Evolutionary conservation across 1,140 invertebrate genomes (phyloP), one percentile per base, ranked within the genome.

Genomic region (Subanguina moxae): DNA sequence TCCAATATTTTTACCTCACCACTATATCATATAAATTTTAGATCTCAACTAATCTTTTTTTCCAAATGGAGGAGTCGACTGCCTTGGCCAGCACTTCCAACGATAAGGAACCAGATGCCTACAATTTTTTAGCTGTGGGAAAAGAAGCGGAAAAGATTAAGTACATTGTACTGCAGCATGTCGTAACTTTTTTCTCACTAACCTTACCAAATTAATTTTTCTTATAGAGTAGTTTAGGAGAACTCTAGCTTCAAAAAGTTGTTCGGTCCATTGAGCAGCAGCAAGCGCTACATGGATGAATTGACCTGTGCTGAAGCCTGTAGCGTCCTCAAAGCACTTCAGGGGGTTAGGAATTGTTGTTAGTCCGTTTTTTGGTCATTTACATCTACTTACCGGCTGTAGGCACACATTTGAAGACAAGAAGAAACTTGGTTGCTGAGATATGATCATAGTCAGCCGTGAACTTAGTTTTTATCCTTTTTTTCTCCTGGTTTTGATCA

Each of bases 61-160:
- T n/a, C n/a, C n/a, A n/a, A n/a, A n/a, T n/a, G n/a, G n/a, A n/a
- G n/a, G n/a, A n/a, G n/a, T n/a, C n/a, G n/a, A n/a, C n/a, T n/a
- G n/a, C n/a, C n/a, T n/a, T n/a, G n/a, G n/a, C n/a, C n/a, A n/a
- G n/a, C n/a, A n/a, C n/a, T n/a, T n/a, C n/a, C n/a, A n/a, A n/a
- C n/a, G n/a, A n/a, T n/a, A n/a, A n/a, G n/a, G n/a, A n/a, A n/a
- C n/a, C n/a, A n/a, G n/a, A n/a, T n/a, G n/a, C 43, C n/a, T 45
- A 69, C 30, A 68, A 69, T 42, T 69, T 69, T 68, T 72, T 70
- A 8, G 66, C 67, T 17, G 61, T 70, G 30, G 68, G 68, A 21
- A 70, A 74, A 7, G 70, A 70, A 56, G 56, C 32, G n/a, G 68
- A 70, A 58, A 70, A 70, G 19, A 42, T 70, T 42, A 71, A 72